Evolutionary conservation across 2,888 invertebrate species (phyloP), one percentile per base, ranked within the genome.

Genomic region (Trichopria drosophilae): DNA sequence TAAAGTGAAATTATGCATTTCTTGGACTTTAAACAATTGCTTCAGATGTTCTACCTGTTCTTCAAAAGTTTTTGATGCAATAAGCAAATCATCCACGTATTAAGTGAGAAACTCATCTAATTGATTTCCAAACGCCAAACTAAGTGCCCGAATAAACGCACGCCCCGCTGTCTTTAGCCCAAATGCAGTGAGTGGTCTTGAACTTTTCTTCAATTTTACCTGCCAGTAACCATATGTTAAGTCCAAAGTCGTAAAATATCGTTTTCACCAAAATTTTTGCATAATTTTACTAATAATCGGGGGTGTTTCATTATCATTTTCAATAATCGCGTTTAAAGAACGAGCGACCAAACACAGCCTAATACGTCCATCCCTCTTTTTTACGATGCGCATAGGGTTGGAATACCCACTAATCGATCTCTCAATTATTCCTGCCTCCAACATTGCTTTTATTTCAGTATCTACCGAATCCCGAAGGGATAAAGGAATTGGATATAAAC

Each of bases 1-100:
- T 5, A 42, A n/a, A n/a, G n/a, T n/a, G n/a, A n/a, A n/a, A n/a
- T n/a, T n/a, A n/a, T n/a, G n/a, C n/a, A n/a, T n/a, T n/a, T n/a
- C n/a, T n/a, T n/a, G n/a, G n/a, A n/a, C n/a, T n/a, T n/a, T n/a
- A n/a, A n/a, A n/a, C n/a, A 42, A 7, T 42, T 42, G 4, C 31
- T 31, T 16, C 3, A 42, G 7, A 41, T 41, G 41, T 29, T 29
- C 4, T 13, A 41, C 6, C 13, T 41, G 31, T 20, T 41, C 29
- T 10, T 42, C 42, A 31, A 42, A 42, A 7, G 42, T 10, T 6
- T 9, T 4, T 1, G 50, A 50, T 2, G 43, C 31, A 12, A 32
- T 35, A 3, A 50, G 10, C 3, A 50, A 3, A 29, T 50, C 50
- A 23, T 43, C 50, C 22, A 50, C 35, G 28, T 50, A 43, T 6